Conservation (phyloP, 2,888 invertebrate species). For the Troglohyphantes excavatus region DNA sequence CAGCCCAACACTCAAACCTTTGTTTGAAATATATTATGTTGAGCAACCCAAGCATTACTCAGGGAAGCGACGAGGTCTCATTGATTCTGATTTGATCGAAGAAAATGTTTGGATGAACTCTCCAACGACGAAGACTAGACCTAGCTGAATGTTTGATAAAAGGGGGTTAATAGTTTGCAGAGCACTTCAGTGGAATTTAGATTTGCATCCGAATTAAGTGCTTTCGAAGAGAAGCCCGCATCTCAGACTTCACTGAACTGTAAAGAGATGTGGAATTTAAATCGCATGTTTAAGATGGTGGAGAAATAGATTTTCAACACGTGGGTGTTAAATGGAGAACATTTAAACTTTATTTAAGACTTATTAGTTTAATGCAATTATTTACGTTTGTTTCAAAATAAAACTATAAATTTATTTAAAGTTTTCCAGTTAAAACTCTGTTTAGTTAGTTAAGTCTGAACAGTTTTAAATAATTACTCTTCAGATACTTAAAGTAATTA, state of each 20-base stretch:
- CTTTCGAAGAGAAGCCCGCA: not conserved
- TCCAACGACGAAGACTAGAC: not conserved
- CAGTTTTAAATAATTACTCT: too few species aligned
- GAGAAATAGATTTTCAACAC: too few species aligned
- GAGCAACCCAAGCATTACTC: conserved; percentile 5
- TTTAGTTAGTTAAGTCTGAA: too few species aligned
- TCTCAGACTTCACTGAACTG: not conserved
- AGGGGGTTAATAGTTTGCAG: conserved; percentile 33
- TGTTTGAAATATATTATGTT: conserved; percentile 22
- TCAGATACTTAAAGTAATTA: too few species aligned
- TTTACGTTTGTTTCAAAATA: too few species aligned
- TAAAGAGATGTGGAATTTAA: not conserved
- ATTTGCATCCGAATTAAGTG: conserved; percentile 16
- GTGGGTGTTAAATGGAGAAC: too few species aligned
- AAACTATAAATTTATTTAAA: too few species aligned
- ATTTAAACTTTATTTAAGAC: too few species aligned
- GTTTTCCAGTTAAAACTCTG: too few species aligned
- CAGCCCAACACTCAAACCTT: conserved; percentile 4
- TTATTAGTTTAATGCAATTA: too few species aligned
- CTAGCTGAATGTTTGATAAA: conserved; percentile 6
- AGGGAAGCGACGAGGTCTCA: conserved; percentile 7
- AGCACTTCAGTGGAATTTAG: conserved; percentile 27
- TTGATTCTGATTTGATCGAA: conserved; percentile 36
- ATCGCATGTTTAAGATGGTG: not conserved
- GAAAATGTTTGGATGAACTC: conserved; percentile 37